phyloP scores from a whole-genome alignment of 92 coral and sea anemone genomes.

The Epizoanthus scotinus region DNA sequence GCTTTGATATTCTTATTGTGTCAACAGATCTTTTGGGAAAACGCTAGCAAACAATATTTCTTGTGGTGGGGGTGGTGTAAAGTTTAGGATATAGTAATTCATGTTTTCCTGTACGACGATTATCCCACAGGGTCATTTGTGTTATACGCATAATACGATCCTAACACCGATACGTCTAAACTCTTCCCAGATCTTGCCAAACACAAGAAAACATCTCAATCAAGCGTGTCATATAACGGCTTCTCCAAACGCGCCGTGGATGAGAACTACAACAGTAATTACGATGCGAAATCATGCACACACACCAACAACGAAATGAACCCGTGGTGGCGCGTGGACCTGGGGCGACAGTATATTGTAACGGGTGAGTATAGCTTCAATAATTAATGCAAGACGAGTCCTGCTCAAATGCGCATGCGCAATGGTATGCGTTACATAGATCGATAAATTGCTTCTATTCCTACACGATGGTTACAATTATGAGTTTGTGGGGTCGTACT shows the following conservation, averaged over 20 bases:
- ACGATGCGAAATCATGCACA: constrained; percentile 75
- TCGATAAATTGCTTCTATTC: no score
- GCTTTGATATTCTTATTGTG: no score
- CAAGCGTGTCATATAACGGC: constrained; percentile 88
- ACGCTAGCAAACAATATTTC: no score
- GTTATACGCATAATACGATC: no score
- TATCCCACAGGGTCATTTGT: no score
- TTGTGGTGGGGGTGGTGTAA: no score
- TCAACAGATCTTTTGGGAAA: no score
- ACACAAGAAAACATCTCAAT: constrained; percentile 79
- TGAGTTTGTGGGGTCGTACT: no score
- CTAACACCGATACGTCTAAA: no score
- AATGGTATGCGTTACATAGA: neutral
- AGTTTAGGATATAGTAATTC: no score
- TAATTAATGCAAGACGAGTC: neutral
- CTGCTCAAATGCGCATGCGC: neutral
- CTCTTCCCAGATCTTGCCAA: constrained; percentile 74
- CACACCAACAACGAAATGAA: constrained; percentile 80
- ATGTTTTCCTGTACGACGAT: no score
- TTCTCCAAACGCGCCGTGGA: constrained; percentile 92
- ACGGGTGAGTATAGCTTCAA: constrained; percentile 70
- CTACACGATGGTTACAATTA: no score
- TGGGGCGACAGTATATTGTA: constrained; percentile 82
- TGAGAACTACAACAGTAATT: constrained; percentile 67
- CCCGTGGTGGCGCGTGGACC: constrained; percentile 99